Evolutionary conservation across 2,797 vertebrate genomes (phyloP).

Genomic region (Peromyscus attwateri): DNA sequence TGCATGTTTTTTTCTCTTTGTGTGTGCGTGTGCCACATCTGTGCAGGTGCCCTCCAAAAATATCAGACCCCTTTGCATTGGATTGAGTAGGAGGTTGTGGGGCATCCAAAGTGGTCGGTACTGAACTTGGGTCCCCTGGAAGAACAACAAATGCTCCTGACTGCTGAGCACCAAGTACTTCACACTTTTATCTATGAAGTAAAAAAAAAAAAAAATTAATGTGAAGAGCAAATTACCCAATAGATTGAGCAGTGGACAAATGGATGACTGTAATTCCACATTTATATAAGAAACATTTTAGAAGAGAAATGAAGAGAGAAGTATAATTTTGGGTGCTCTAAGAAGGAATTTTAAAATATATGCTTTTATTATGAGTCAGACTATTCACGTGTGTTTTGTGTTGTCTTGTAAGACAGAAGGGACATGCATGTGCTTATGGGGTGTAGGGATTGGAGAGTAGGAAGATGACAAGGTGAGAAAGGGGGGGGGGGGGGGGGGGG

Average conservation of each 20-base stretch:
- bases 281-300: neutral
- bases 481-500: too few relatives aligned
- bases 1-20: neutral
- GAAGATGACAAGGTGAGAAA: neutral
- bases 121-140: neutral
- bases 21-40: neutral
- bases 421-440: neutral
- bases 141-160: neutral
- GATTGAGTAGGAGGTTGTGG: neutral
- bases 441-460: neutral
- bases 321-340: neutral
- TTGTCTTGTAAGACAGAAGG: neutral
- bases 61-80: neutral
- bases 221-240: too few relatives aligned
- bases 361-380: neutral
- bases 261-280: neutral
- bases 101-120: too few relatives aligned
- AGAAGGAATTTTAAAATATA: neutral
- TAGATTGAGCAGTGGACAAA: neutral
- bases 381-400: neutral
- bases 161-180: neutral
- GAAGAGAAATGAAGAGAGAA: neutral
- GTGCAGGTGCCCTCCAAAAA: neutral
- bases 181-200: neutral
- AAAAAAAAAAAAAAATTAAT: neutral